Conservation (phyloP, 2,888 invertebrate genomes). For the Sphecodes monilicornis region DNA sequence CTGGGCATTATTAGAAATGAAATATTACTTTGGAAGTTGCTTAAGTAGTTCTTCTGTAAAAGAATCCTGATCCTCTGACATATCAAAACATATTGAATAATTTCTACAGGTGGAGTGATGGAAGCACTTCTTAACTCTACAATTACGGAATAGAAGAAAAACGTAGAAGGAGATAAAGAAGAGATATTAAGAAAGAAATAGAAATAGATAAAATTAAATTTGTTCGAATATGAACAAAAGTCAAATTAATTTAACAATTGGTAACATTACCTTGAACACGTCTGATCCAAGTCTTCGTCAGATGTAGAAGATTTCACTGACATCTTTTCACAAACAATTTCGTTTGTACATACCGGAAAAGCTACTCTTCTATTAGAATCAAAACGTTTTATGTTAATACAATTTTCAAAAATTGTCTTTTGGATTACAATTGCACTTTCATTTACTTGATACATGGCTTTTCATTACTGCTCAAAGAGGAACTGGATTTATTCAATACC, state of each 20-base stretch:
- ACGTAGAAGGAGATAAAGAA: not conserved
- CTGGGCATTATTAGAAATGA: slow-evolving; percentile 1
- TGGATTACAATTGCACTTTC: slow-evolving; percentile 4
- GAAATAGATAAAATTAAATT: not conserved
- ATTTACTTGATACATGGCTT: slow-evolving; percentile 24
- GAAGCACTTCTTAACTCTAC: not conserved
- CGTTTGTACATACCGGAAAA: not conserved
- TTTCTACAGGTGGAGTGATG: not conserved
- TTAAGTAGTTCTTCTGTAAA: slow-evolving; percentile 23
- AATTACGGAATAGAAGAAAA: not conserved
- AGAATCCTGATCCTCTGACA: slow-evolving; percentile 12
- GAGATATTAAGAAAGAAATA: not conserved
- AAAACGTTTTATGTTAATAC: not conserved
- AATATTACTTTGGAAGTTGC: slow-evolving; percentile 41
- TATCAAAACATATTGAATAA: slow-evolving; percentile 19
- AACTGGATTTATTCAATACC: not conserved
- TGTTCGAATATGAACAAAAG: too few relatives aligned
- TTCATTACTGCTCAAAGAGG: not conserved
- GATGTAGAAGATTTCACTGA: not conserved
- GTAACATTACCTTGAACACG: not conserved
- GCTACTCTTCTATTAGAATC: not conserved
- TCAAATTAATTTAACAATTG: not conserved
- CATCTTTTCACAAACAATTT: not conserved
- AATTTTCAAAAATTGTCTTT: not conserved
- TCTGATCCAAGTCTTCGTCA: not conserved